A percentile compares a stretch with the other conserved stretches of the same genome.
These are phyloP conservation scores for Lacanobia oleracea DNA, from an alignment of 2,888 invertebrate genomes.

Conservation along the genomic window DNA sequence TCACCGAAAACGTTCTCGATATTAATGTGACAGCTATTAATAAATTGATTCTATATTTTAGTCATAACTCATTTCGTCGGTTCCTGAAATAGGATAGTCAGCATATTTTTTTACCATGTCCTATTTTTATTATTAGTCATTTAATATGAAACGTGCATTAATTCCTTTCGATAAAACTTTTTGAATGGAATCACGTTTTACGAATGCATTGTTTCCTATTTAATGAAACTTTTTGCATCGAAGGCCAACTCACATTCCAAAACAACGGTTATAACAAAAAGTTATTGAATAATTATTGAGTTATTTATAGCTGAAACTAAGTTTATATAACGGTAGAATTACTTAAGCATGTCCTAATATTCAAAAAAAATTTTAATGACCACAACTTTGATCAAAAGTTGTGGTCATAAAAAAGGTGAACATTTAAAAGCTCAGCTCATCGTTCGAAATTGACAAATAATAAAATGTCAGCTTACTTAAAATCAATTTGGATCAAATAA, in stretches of 20 bases:
- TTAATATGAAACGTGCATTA: constrained; percentile 39
- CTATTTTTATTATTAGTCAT: neutral
- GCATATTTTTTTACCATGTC: neutral
- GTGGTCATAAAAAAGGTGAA: neutral
- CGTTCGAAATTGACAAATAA: constrained; percentile 18
- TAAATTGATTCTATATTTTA: too few relatives aligned
- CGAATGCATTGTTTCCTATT: constrained; percentile 49
- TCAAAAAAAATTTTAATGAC: too few relatives aligned
- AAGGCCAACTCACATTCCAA: constrained; percentile 46
- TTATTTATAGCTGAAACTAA: neutral
- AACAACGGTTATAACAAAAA: constrained; percentile 32
- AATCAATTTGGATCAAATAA: neutral
- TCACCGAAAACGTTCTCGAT: too few relatives aligned
- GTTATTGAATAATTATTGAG: too few relatives aligned
- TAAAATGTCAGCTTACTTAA: constrained; percentile 8
- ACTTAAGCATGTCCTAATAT: neutral
- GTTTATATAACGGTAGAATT: neutral
- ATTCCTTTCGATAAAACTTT: constrained; percentile 8
- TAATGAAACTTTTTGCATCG: constrained; percentile 34
- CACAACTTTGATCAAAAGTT: neutral
- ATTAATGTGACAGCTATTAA: too few relatives aligned
- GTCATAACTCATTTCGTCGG: too few relatives aligned
- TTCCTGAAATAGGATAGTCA: too few relatives aligned
- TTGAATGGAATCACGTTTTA: constrained; percentile 18
- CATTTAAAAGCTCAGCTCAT: constrained; percentile 30